Evolutionary conservation across 2,888 invertebrate genomes (phyloP).

Genomic region (Magallana nippona): DNA sequence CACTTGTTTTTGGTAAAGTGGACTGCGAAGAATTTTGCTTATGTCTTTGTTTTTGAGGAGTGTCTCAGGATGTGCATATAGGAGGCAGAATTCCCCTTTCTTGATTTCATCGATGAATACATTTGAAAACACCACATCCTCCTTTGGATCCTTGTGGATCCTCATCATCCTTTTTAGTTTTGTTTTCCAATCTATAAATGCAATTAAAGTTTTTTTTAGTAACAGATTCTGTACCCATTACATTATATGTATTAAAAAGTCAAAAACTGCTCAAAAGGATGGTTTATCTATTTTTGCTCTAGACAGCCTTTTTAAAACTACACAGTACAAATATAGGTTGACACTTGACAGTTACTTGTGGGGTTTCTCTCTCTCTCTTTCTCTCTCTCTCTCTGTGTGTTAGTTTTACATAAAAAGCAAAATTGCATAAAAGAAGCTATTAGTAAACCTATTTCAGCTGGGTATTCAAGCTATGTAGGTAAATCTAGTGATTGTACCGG

Average conservation of each 20-base stretch:
- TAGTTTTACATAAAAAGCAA: no score
- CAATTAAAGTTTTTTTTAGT: neutral
- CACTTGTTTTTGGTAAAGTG: slow-evolving; percentile 7
- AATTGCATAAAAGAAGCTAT: no score
- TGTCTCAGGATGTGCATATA: slow-evolving; percentile 41
- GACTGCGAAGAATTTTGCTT: slow-evolving; percentile 5
- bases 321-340: no score
- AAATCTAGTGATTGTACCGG: no score
- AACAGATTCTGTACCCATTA: neutral
- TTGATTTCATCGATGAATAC: neutral
- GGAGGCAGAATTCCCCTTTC: slow-evolving; percentile 34
- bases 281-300: no score
- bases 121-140: neutral
- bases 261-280: no score
- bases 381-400: no score
- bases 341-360: no score
- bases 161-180: neutral
- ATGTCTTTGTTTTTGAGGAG: neutral
- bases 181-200: neutral
- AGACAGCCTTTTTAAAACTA: no score
- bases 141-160: neutral
- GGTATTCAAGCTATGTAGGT: no score
- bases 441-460: no score
- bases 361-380: no score
- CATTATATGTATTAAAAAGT: neutral